These are phyloP conservation scores for Oryctolagus cuniculus DNA, from an alignment of 2,113 vertebrate genomes.

Conservation along the genomic window mOryCun1.1 NC_091447.1:49481501-49482000, in stretches of 20 bases:
- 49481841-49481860: neutral
- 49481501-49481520: neutral
- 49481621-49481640: neutral
- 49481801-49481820: too few relatives aligned
- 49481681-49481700: neutral
- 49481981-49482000: neutral
- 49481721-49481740: neutral
- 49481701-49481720: neutral
- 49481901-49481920: neutral
- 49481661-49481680: neutral
- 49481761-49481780: accelerated
- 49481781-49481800: neutral
- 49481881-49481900: neutral
- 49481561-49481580: neutral
- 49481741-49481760: too few relatives aligned
- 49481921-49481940: slow-evolving; percentile 1
- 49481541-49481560: neutral
- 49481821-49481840: neutral
- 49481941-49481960: neutral
- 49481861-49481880: neutral
- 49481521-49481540: neutral
- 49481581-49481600: neutral
- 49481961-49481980: neutral
- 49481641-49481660: too few relatives aligned
- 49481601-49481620: neutral